phyloP scores from a whole-genome alignment of 2,888 invertebrate genomes.

The Zonitis immaculata region DNA sequence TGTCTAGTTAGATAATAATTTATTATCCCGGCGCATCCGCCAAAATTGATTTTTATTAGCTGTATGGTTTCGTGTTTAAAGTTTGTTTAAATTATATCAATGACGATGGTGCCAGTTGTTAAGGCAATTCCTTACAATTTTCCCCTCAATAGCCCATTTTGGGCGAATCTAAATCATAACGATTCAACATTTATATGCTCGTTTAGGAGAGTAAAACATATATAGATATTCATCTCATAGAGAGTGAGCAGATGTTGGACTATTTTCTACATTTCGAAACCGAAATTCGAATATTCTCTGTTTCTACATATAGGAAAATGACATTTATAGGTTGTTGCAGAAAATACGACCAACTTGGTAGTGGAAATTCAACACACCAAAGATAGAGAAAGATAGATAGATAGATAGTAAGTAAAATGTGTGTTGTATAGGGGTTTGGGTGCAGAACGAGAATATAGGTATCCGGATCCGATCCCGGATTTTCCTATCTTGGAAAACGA shows the following conservation, averaged over 20 bases:
- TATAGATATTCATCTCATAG: slow-evolving; percentile 32
- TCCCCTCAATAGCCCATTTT: slow-evolving; percentile 3
- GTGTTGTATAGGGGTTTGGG: not conserved
- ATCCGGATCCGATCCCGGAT: slow-evolving; percentile 19
- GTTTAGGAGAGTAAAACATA: slow-evolving; percentile 28
- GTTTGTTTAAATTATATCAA: not conserved
- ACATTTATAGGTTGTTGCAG: slow-evolving; percentile 28
- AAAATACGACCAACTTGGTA: slow-evolving; percentile 22
- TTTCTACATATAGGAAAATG: slow-evolving; percentile 31
- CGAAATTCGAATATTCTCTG: slow-evolving; percentile 23
- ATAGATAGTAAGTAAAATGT: not conserved
- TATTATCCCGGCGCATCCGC: not conserved
- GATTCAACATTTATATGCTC: slow-evolving; percentile 34
- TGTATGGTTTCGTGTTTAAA: not conserved
- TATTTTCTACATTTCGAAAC: slow-evolving; percentile 12
- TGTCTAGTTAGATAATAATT: no score
- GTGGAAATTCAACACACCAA: not conserved
- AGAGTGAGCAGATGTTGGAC: slow-evolving; percentile 25
- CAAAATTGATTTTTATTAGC: not conserved
- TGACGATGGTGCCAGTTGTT: not conserved
- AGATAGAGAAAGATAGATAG: not conserved
- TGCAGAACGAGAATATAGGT: not conserved
- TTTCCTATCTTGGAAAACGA: slow-evolving; percentile 24
- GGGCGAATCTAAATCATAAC: slow-evolving; percentile 31
- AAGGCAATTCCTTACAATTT: not conserved